phyloP scores from a whole-genome alignment of 2,113 vertebrate genomes.

The Crotophaga sulcirostris region DNA sequence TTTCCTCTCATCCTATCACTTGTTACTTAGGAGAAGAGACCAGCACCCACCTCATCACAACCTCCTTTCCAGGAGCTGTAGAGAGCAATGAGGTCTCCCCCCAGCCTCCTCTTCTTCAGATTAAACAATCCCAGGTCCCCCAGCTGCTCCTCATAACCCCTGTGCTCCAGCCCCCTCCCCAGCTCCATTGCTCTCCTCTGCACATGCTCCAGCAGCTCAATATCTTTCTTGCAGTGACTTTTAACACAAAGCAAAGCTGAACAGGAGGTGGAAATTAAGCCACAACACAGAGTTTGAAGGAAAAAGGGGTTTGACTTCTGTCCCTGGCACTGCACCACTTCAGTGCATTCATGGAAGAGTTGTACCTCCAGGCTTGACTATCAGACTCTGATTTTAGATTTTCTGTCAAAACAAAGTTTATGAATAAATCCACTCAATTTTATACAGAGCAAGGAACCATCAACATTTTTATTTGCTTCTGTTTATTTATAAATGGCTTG shows the following conservation, averaged over 20 bases:
- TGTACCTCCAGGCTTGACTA: neutral
- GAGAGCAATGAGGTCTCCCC: too few relatives aligned
- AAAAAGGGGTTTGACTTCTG: neutral
- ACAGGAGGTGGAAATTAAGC: rapidly evolving
- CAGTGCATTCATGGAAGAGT: rapidly evolving
- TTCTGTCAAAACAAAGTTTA: neutral
- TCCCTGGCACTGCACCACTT: neutral
- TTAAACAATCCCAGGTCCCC: too few relatives aligned
- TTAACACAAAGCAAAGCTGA: neutral
- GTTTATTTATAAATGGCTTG: neutral
- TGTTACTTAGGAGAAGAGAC: too few relatives aligned
- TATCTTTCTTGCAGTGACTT: neutral
- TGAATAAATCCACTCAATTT: neutral
- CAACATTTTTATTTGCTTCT: neutral
- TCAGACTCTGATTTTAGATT: neutral
- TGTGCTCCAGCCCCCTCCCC: too few relatives aligned
- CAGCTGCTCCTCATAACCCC: too few relatives aligned
- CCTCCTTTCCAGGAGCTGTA: too few relatives aligned
- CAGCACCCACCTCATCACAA: too few relatives aligned
- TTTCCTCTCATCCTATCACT: too few relatives aligned
- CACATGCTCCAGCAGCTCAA: too few relatives aligned
- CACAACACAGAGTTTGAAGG: neutral
- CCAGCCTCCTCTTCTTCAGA: too few relatives aligned
- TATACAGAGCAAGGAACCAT: neutral
- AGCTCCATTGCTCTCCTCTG: too few relatives aligned